Evolutionary conservation across 2,113 vertebrate genomes (phyloP), one percentile per base, ranked within the genome.

Genomic region (Lathamus discolor): DNA sequence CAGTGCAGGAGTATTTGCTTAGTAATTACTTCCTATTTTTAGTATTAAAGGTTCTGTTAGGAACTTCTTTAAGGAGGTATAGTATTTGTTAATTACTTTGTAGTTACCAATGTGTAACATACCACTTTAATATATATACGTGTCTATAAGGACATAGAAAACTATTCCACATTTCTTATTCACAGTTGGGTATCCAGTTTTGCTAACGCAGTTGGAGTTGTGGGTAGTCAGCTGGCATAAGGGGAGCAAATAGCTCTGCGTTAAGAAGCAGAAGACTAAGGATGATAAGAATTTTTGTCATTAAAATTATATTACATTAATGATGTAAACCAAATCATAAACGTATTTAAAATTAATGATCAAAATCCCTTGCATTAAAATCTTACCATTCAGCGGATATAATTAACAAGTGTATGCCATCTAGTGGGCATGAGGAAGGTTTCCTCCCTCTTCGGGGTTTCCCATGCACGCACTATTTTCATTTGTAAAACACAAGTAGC

Each of bases 341-440:
- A 29, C 27, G 9, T 29, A 54, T 14, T 76, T 63, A 27, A 76
- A 92, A 17, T 16, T 52, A 81, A 69, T 31, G 20, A 76, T 23
- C 8, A 54, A 51, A 67, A 80, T n/a, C 70, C 63, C 49, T 41
- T 44, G 24, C 19, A 20, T 43, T 82, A 51, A 37, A 78, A 68
- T 35, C 23, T 76, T 41, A 24, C 35, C 6, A 19, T 17, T 31
- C 51, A 28, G 28, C 25, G 8, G 22, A 2, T 41, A 85, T 83
- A n/a, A 92, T 86, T 94, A 93, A 72, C 91, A 76, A 25, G 68
- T 3, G 6, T 79, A 1, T 93, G 97, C 96, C 96, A 97, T 93
- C 97, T 97, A 97, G 93, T 93, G 97, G 91, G 51, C 82, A 33
- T 4, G 57, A 44, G 19, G 4, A 35, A 41, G 75, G 74, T 11